Evolutionary conservation across 1,140 invertebrate genomes (phyloP).

Genomic region (Drosophila busckii): DNA sequence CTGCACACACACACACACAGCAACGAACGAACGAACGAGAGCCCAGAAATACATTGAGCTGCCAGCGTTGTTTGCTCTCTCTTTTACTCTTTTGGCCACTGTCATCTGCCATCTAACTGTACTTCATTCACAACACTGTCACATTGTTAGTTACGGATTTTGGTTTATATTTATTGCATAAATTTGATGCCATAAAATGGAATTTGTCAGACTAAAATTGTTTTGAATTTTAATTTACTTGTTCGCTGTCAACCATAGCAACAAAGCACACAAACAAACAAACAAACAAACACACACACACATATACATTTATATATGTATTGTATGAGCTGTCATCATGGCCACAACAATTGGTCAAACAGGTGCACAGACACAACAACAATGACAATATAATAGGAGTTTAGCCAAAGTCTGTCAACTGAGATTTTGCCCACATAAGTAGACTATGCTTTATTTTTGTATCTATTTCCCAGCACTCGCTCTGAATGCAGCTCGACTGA

Average conservation of each 20-base stretch:
- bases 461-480: too few relatives aligned
- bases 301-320: too few relatives aligned
- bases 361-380: too few relatives aligned
- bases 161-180: constrained; percentile 75
- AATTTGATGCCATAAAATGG: constrained; percentile 71
- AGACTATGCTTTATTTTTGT: too few relatives aligned
- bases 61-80: constrained; percentile 12
- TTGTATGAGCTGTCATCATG: too few relatives aligned
- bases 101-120: background rate
- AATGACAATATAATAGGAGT: too few relatives aligned
- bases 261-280: constrained; percentile 9
- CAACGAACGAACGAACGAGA: background rate
- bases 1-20: constrained; percentile 5
- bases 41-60: background rate
- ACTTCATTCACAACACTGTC: constrained; percentile 32
- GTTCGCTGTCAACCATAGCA: constrained; percentile 29
- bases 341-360: too few relatives aligned
- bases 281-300: constrained; percentile 3
- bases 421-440: too few relatives aligned
- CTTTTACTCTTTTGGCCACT: background rate
- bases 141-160: constrained; percentile 69
- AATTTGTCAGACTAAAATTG: constrained; percentile 65
- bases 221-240: constrained; percentile 75
- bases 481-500: too few relatives aligned
- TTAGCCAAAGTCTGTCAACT: too few relatives aligned